These are phyloP conservation scores for Cecropterus lyciades DNA, from an alignment of 1,140 invertebrate genomes.

Conservation along the genomic window DNA sequence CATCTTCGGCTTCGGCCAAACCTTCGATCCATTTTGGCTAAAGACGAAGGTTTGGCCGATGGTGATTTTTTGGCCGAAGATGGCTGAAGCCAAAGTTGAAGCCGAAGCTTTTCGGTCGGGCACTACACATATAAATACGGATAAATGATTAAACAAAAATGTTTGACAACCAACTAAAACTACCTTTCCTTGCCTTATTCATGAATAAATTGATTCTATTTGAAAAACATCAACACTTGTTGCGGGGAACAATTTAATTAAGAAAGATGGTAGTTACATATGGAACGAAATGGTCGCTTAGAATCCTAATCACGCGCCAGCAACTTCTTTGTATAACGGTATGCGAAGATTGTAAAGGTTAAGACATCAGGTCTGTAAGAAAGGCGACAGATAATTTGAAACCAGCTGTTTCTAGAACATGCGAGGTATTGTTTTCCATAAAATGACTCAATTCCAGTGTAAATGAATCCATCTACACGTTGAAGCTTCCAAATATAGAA, in stretches of 20 bases:
- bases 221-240: background rate
- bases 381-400: constrained; percentile 3
- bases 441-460: constrained; percentile 13
- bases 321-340: constrained; percentile 43
- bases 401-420: background rate
- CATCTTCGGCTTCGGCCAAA: too few relatives aligned
- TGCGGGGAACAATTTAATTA: constrained; percentile 41
- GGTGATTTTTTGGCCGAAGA: too few relatives aligned
- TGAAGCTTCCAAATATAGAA: constrained; percentile 11
- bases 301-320: constrained; percentile 38
- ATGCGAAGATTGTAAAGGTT: constrained; percentile 39
- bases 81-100: too few relatives aligned
- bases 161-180: too few relatives aligned
- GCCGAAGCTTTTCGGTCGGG: too few relatives aligned
- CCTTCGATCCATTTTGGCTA: too few relatives aligned
- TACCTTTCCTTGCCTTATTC: too few relatives aligned
- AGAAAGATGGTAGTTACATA: constrained; percentile 42
- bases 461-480: constrained; percentile 23
- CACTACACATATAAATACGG: too few relatives aligned
- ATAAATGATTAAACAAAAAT: too few relatives aligned
- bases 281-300: constrained; percentile 44
- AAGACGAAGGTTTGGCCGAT: too few relatives aligned
- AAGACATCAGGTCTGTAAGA: constrained; percentile 22
- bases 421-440: constrained; percentile 2
- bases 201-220: too few relatives aligned